Evolutionary conservation across 2,888 invertebrate genomes (phyloP).

Genomic region (Agapostemon virescens): DNA sequence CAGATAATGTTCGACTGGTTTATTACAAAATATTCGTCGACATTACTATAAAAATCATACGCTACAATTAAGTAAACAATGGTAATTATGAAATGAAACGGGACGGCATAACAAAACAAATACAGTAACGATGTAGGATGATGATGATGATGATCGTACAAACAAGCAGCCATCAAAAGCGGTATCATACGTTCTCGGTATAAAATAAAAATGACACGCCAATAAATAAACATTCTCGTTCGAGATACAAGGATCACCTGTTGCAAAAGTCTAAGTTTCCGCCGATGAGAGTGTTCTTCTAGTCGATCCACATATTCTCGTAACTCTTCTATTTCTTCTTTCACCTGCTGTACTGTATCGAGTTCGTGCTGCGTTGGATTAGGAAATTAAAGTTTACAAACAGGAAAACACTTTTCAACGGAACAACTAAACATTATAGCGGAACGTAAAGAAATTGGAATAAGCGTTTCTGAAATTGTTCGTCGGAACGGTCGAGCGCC

Average conservation of each 20-base stretch:
- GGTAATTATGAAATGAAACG: conserved; percentile 20
- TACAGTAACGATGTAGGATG: not conserved
- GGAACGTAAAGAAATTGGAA: not conserved
- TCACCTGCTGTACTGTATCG: conserved; percentile 96
- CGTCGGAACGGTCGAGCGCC: not conserved
- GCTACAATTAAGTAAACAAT: conserved; percentile 31
- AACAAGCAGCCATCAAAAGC: conserved; percentile 43
- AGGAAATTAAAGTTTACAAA: conserved; percentile 35
- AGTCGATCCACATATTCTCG: conserved; percentile 95
- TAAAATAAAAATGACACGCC: conserved; percentile 29
- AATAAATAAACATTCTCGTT: conserved; percentile 25
- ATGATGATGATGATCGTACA: conserved; percentile 19
- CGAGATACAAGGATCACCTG: conserved; percentile 84
- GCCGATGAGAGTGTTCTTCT: conserved; percentile 94
- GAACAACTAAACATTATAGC: not conserved
- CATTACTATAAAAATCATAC: conserved; percentile 40
- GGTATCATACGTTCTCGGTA: not conserved
- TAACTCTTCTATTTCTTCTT: conserved; percentile 96
- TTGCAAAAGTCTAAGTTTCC: conserved; percentile 94
- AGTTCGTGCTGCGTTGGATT: conserved; percentile 85
- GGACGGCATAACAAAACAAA: conserved; percentile 28
- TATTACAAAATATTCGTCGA: conserved; percentile 33
- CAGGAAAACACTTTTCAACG: not conserved
- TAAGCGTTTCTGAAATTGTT: not conserved
- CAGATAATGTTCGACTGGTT: conserved; percentile 35